Base-by-base conservation (phyloP, 1,140 invertebrate genomes). In the Hyles vespertilio region DNA sequence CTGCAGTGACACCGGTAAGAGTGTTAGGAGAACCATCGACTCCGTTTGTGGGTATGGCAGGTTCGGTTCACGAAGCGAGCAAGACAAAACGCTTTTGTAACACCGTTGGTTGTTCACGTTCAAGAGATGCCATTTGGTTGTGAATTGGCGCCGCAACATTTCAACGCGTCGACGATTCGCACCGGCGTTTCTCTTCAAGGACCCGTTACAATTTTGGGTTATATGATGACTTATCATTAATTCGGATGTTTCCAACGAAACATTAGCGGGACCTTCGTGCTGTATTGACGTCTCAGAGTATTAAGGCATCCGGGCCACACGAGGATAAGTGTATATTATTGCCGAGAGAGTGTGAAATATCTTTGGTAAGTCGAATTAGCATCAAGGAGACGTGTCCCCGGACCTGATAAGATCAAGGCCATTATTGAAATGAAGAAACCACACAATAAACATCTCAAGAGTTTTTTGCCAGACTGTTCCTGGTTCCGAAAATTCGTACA, bases 171-270 rank as follows among this genome's bases (percentile, higher is more conserved):
- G 70, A 81, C 5, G 66, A 65, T 53, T 9, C 12, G 53, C 50
- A 58, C 56, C 48, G 12, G 61, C n/a, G 52, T 32, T 10, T 48
- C 53, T 0, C 36, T n/a, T 69, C 2, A 9, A 9, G 3, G 43
- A 60, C n/a, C n/a, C 5, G 50, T 83, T 6, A 34, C 45, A 1
- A 49, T 67, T 44, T 63, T 80, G 32, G 68, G 67, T 0, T 89
- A 88, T 59, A 56, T 6, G 79, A 87, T 54, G 85, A 88, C 65
- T 88, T 3, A 72, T 87, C 32, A 49, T 87, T 0, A 51, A 75
- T 2, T 70, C 67, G 3, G 48, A 56, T 10, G n/a, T 44, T 7
- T 8, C 64, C 60, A 9, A 46, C 63, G 43, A 33, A 51, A 45
- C 67, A 70, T 49, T 32, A 59, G 9, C n/a, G 47, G 5, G 64